A percentile compares a stretch with the other conserved stretches of the same genome.
These are phyloP conservation scores for Sebastes elongatus DNA, from an alignment of 2,797 vertebrate genomes.

Conservation along the genomic window DNA sequence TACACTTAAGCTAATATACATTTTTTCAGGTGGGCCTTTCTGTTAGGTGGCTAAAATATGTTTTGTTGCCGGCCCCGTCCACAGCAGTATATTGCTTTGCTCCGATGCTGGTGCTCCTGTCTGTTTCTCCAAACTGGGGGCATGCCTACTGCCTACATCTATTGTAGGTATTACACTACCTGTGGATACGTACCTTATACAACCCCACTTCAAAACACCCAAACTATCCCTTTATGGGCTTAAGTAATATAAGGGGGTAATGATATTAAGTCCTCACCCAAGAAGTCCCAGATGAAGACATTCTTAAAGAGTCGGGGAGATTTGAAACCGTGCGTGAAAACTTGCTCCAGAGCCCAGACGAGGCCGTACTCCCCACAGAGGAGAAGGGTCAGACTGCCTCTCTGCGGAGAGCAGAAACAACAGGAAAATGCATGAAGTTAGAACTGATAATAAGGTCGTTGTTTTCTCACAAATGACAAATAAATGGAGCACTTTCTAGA, in stretches of 20 bases:
- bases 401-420: slow-evolving; percentile 78
- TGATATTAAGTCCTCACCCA: slow-evolving; percentile 84
- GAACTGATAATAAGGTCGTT: not conserved
- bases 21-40: not conserved
- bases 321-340: slow-evolving; percentile 98
- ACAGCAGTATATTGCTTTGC: too few relatives aligned
- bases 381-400: slow-evolving; percentile 95
- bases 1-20: not conserved
- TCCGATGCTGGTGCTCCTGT: too few relatives aligned
- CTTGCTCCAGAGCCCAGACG: slow-evolving; percentile 96
- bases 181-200: not conserved
- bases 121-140: too few relatives aligned
- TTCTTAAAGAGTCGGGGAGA: slow-evolving; percentile 98
- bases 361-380: slow-evolving; percentile 97
- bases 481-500: not conserved
- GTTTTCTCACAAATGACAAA: not conserved
- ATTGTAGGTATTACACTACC: not conserved
- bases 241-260: not conserved
- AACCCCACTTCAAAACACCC: not conserved
- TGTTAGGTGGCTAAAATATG: not conserved
- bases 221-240: not conserved
- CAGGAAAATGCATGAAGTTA: not conserved
- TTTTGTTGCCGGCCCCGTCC: not conserved
- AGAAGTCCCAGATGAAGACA: slow-evolving; percentile 98
- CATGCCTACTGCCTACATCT: not conserved